These are phyloP conservation scores for Thalassarche chlororhynchos DNA, from an alignment of 2,113 vertebrate genomes.

Conservation along the genomic window DNA sequence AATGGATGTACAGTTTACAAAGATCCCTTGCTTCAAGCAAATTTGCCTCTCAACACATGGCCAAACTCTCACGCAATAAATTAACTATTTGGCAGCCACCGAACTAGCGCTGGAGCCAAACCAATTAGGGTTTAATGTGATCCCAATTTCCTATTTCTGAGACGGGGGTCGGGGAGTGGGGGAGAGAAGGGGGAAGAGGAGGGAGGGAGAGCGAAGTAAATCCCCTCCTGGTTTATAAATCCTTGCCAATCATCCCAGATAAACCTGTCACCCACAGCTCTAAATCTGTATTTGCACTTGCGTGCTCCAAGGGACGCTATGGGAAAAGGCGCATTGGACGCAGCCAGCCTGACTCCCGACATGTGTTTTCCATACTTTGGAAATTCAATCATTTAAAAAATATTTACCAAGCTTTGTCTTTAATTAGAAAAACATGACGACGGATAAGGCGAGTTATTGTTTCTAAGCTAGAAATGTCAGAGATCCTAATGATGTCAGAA, in stretches of 20 bases:
- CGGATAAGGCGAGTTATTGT: conserved; percentile 66
- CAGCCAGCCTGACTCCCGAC: conserved; percentile 41
- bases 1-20: conserved; percentile 32
- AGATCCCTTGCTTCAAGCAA: conserved; percentile 64
- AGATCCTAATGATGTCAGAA: conserved; percentile 49
- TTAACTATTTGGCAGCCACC: conserved; percentile 70
- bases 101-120: conserved; percentile 64
- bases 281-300: conserved; percentile 20
- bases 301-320: not conserved
- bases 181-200: not conserved
- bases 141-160: conserved; percentile 73
- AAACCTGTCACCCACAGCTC: conserved; percentile 63
- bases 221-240: conserved; percentile 62
- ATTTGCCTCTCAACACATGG: conserved; percentile 66
- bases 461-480: conserved; percentile 61
- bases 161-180: not conserved
- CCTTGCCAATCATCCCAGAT: conserved; percentile 66
- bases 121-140: conserved; percentile 72
- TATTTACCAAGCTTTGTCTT: conserved; percentile 70
- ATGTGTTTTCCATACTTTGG: conserved; percentile 71
- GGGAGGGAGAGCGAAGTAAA: conserved; percentile 44
- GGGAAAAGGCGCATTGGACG: conserved; percentile 26
- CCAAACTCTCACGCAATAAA: conserved; percentile 73
- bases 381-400: conserved; percentile 75
- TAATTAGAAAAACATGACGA: conserved; percentile 72